Base-by-base conservation (phyloP, 2,113 vertebrate genomes). In the Sclerurus mexicanus region DNA sequence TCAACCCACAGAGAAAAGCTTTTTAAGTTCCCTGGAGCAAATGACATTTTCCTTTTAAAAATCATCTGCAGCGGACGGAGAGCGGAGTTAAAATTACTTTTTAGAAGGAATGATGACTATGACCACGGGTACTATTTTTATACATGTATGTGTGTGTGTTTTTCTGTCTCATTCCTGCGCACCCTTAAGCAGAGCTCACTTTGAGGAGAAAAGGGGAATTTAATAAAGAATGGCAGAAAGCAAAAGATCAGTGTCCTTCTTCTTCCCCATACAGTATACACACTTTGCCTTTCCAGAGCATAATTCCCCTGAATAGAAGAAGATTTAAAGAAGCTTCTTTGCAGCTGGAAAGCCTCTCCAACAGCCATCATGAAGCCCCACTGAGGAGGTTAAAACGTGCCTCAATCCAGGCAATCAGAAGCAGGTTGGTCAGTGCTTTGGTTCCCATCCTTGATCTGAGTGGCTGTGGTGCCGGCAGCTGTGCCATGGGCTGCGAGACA, bases 391-490 rank as follows among this genome's bases (percentile, higher is more conserved):
- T 58, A 83, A 71, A 82, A 40, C 1, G 1, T 18, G 40, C 58
- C 63, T 72, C 71, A 72, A 24, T 19, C 7, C 28, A 35, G 52
- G 52, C 79, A 82, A 4, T 11, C 39, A 72, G 63, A 50, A 50
- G 31, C 24, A 25, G n/a, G 31, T 21, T 11, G 14, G 3, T 10
- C 6, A 5, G 19, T 2, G 17, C 63, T 76, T 68, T 4, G 6
- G 49, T 18, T 63, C 52, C 24, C 0, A 0, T 24, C 20, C 27
- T 22, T 22, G 42, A 49, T 13, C 27, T 4, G 22, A 71, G 60
- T 0, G 0, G 19, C 14, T 40, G 12, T 14, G 46, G 37, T 12
- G 60, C 55, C 1, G 2, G 44, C 53, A 59, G 9, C 28, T 4
- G 1, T 15, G 16, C 31, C 59, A 27, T 0, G 0, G 49, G 60